These are phyloP conservation scores for Dendronephthya gigantea DNA, from an alignment of 64 coral and sea anemone genomes.

Conservation along the genomic window DNA sequence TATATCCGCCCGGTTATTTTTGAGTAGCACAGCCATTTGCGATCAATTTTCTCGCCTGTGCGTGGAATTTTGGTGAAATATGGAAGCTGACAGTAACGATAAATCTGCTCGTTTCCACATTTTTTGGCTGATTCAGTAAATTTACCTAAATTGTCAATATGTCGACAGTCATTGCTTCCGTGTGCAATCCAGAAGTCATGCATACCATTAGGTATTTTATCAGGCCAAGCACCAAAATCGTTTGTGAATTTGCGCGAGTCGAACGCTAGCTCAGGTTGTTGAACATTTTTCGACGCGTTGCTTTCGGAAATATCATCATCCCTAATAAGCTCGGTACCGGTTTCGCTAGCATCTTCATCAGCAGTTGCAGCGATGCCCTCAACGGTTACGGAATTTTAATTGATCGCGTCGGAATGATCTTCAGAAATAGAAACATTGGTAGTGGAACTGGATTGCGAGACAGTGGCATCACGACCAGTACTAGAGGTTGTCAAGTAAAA, in stretches of 20 bases:
- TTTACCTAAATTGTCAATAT: slow-evolving; percentile 6
- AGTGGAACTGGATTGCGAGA: neutral
- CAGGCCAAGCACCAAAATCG: slow-evolving; percentile 13
- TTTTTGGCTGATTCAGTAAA: neutral
- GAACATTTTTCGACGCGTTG: neutral
- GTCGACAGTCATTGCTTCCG: slow-evolving; percentile 8
- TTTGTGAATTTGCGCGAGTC: neutral
- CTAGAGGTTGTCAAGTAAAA: slow-evolving; percentile 16
- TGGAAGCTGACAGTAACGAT: slow-evolving; percentile 13
- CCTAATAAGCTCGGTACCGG: neutral
- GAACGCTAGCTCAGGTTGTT: neutral
- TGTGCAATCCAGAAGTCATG: slow-evolving; percentile 7
- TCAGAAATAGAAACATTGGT: neutral
- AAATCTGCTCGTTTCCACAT: neutral
- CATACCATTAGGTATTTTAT: neutral
- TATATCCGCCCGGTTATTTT: slow-evolving; percentile 6
- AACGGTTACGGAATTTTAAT: neutral
- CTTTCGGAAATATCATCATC: neutral
- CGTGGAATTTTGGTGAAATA: slow-evolving; percentile 12
- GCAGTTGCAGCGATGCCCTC: neutral
- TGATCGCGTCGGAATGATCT: neutral
- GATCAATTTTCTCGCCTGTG: slow-evolving; percentile 12
- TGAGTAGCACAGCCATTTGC: slow-evolving; percentile 7
- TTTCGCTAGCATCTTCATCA: slow-evolving; percentile 6
- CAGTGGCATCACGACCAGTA: neutral